A percentile compares a stretch with the other conserved stretches of the same genome.
These are phyloP conservation scores for Zapornia atra DNA, from an alignment of 2,113 vertebrate genomes.

Conservation along the genomic window DNA sequence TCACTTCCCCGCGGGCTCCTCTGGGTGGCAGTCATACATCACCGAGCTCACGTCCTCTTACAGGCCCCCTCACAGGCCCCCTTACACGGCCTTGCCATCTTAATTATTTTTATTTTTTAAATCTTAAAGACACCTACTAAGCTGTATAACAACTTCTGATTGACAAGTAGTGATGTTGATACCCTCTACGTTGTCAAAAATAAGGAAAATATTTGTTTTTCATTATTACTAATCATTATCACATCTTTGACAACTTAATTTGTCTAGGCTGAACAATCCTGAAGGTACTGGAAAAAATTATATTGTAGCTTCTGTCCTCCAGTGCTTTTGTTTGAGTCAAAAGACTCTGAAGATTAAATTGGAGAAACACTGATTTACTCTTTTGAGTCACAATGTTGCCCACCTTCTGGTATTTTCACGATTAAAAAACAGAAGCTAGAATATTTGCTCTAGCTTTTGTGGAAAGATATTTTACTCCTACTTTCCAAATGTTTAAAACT, in stretches of 20 bases:
- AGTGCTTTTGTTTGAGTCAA: neutral
- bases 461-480: neutral
- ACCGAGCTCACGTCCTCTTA: fast-evolving
- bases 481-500: neutral
- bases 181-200: neutral
- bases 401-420: neutral
- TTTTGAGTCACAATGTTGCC: neutral
- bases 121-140: neutral
- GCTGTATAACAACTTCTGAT: neutral
- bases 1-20: neutral
- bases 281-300: neutral
- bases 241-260: neutral
- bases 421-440: neutral
- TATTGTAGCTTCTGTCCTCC: neutral
- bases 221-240: neutral
- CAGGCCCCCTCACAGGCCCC: fast-evolving
- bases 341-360: neutral
- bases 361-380: neutral
- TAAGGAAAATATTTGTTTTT: neutral
- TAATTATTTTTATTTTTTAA: neutral
- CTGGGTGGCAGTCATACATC: constrained; percentile 14
- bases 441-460: neutral
- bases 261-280: neutral
- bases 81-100: fast-evolving
- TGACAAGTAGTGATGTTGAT: neutral